phyloP scores from a whole-genome alignment of 64 coral and sea anemone species.

The Actinia tenebrosa region DNA sequence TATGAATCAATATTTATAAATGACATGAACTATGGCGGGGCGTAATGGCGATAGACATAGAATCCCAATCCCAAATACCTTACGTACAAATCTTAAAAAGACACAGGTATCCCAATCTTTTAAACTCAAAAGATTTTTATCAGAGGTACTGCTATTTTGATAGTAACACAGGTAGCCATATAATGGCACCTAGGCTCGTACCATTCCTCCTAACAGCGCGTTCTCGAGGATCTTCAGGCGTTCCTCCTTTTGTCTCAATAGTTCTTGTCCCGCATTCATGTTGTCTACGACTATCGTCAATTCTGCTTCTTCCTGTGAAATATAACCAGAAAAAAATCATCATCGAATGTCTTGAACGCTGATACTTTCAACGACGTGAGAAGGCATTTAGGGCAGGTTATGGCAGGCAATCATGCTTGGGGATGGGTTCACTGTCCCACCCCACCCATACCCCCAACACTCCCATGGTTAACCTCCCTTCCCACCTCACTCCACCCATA shows the following conservation, averaged over 20 bases:
- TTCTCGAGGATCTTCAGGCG: conserved; percentile 73
- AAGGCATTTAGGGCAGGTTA: too few species aligned
- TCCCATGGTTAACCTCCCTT: too few species aligned
- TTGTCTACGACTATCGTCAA: conserved; percentile 72
- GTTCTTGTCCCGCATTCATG: conserved; percentile 85
- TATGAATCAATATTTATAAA: too few species aligned
- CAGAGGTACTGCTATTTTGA: not conserved
- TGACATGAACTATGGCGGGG: not conserved
- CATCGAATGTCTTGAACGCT: not conserved
- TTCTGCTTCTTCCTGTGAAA: conserved; percentile 69
- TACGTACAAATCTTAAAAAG: too few species aligned
- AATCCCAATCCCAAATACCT: too few species aligned
- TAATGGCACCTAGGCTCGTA: not conserved
- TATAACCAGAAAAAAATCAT: not conserved
- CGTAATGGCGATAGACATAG: not conserved
- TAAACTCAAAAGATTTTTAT: too few species aligned
- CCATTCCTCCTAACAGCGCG: conserved; percentile 62
- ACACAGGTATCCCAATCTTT: conserved; percentile 6
- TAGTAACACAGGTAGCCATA: not conserved
- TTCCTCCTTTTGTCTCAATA: conserved; percentile 82
- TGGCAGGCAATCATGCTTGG: too few species aligned
- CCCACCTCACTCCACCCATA: too few species aligned
- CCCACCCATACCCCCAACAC: too few species aligned
- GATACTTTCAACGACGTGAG: too few species aligned
- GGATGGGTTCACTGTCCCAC: too few species aligned